Conservation (phyloP, 1,140 invertebrate genomes). For the Andricus grossulariae region DNA sequence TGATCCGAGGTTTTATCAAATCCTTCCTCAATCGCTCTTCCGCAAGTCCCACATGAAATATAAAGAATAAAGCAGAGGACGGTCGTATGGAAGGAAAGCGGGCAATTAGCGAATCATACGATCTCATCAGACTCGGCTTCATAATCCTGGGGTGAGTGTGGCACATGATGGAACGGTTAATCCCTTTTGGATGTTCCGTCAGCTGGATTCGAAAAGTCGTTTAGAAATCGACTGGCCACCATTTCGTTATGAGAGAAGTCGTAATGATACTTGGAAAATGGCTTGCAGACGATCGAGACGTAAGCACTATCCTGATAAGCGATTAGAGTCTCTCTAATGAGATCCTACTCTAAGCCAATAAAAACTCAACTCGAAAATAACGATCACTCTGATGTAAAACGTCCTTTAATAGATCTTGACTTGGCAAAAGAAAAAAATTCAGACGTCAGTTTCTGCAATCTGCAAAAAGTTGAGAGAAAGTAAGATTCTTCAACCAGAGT, state of each 20-base stretch:
- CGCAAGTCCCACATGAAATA: not conserved
- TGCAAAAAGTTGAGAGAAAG: too few relatives aligned
- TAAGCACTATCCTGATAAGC: not conserved
- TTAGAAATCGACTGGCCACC: not conserved
- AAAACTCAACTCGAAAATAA: not conserved
- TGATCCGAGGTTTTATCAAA: not conserved
- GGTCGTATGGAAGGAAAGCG: conserved; percentile 7
- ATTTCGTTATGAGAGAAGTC: not conserved
- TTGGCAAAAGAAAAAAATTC: too few relatives aligned
- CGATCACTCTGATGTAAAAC: too few relatives aligned
- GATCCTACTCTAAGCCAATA: not conserved
- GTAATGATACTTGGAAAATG: not conserved
- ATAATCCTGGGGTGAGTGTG: not conserved
- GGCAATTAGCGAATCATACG: conserved; percentile 20
- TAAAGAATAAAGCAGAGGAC: not conserved
- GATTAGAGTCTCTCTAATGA: conserved; percentile 5
- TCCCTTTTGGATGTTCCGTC: not conserved
- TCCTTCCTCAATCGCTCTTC: not conserved
- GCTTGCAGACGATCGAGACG: not conserved
- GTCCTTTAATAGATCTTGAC: too few relatives aligned
- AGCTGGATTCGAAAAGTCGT: conserved; percentile 8
- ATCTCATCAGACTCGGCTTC: not conserved
- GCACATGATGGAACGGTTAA: not conserved
- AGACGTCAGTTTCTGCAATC: too few relatives aligned
- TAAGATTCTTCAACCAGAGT: too few relatives aligned